These are phyloP conservation scores for Sarcophaga subvicina DNA, from an alignment of 2,888 invertebrate species.

Conservation along the genomic window DNA sequence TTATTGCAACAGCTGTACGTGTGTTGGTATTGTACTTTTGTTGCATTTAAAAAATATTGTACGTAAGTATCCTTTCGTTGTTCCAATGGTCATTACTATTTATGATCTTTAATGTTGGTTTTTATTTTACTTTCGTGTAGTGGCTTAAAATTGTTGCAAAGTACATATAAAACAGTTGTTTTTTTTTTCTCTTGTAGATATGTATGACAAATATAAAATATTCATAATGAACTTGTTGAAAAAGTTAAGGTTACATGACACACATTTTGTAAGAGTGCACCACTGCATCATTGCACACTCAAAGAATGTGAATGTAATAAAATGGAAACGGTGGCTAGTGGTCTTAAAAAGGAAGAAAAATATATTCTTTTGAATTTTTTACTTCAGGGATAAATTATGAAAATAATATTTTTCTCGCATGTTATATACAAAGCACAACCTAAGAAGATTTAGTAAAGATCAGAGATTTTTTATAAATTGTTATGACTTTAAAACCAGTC, in stretches of 20 bases:
- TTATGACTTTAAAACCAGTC: too few relatives aligned
- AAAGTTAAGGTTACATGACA: constrained; percentile 22
- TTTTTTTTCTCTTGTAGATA: neutral
- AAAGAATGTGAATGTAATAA: neutral
- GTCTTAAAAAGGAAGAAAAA: neutral
- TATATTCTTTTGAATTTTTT: neutral
- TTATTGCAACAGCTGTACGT: too few relatives aligned
- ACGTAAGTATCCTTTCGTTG: neutral
- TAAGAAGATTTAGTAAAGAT: too few relatives aligned
- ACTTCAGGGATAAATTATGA: too few relatives aligned
- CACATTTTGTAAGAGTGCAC: neutral
- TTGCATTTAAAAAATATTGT: neutral
- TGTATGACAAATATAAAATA: constrained; percentile 30
- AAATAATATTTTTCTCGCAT: too few relatives aligned
- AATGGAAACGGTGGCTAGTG: neutral
- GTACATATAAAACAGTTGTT: neutral
- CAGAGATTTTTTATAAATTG: too few relatives aligned
- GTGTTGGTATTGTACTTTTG: neutral
- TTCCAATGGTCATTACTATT: constrained; percentile 25
- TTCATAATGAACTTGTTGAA: constrained; percentile 42
- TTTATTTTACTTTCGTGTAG: neutral
- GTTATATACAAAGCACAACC: too few relatives aligned
- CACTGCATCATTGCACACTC: neutral
- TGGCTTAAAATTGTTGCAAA: constrained; percentile 9
- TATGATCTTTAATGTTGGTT: neutral